These are phyloP conservation scores for Phaonia tiefii DNA, from an alignment of 2,888 invertebrate genomes.

Conservation along the genomic window DNA sequence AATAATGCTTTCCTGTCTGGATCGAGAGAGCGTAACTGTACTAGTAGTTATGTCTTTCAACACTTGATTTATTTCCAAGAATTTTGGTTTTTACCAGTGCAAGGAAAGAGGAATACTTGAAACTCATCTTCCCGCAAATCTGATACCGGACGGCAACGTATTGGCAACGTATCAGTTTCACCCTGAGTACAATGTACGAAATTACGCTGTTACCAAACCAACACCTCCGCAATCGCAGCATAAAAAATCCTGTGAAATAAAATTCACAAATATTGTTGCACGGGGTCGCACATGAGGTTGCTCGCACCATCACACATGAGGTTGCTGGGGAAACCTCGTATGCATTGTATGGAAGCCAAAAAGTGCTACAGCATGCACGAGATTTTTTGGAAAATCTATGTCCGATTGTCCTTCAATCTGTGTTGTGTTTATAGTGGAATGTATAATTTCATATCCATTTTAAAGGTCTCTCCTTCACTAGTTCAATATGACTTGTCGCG, in stretches of 20 bases:
- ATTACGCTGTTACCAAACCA: too few species aligned
- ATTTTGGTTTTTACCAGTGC: background rate
- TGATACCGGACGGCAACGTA: constrained; percentile 33
- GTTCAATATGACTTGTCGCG: constrained; percentile 18
- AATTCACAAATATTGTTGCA: constrained; percentile 13
- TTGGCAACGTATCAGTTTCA: constrained; percentile 35
- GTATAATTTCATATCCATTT: constrained; percentile 1
- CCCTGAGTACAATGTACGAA: background rate
- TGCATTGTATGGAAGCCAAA: background rate
- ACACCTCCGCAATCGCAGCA: background rate
- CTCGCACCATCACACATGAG: background rate
- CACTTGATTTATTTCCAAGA: constrained; percentile 25
- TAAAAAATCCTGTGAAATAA: too few species aligned
- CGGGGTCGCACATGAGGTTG: background rate
- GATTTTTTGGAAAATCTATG: too few species aligned
- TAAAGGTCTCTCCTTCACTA: constrained; percentile 46
- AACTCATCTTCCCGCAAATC: background rate
- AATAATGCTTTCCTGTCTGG: background rate
- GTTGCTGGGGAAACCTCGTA: background rate
- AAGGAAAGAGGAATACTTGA: constrained; percentile 23
- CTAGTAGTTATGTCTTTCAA: background rate
- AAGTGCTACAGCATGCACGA: constrained; percentile 47
- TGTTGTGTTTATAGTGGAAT: too few species aligned
- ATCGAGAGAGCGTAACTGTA: background rate
- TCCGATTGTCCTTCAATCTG: too few species aligned